Base-by-base conservation (phyloP, 2,888 invertebrate genomes). In the Kryphioiulus occultus region DNA sequence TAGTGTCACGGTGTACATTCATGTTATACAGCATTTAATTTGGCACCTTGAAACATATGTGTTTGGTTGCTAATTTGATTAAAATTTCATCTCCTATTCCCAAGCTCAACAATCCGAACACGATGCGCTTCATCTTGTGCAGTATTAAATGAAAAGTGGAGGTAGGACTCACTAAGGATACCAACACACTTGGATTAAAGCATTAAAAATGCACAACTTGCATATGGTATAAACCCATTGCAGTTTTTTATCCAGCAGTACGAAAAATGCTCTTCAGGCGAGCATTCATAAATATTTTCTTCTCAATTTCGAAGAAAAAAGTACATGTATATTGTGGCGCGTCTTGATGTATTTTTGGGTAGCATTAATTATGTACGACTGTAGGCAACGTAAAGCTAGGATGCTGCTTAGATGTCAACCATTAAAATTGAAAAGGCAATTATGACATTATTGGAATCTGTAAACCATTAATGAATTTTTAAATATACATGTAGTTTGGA, bases 61-160 rank as follows among this genome's bases (percentile, higher is more conserved):
- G 59, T 68, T 26, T 68, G 59, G 59, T 68, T 68, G 59, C 59
- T 68, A 22, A 68, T 68, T 68, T 4, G 59, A 68, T 68, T 26
- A 68, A 22, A 68, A 68, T 68, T 26, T 68, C 59, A 68, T 68
- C 59, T 68, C 59, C 22, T 68, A 68, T 68, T 68, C 59, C 59
- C 59, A 68, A 68, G 59, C 59, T 22, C 59, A 22, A 22, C 22
- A 68, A 22, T 68, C 59, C 19, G 22, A 68, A 26, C 59, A 68
- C 22, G 22, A 68, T 26, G 59, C 59, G 4, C 59, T 3, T 22
- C 5, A n/a, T 68, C 59, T 22, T n/a, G 59, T 68, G 59, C 22
- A 26, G 9, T 68, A 68, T 68, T 22, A 68, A 22, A 68, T 68
- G 59, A 68, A 68, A 68, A 68, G 59, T 44, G 44, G 15, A 44